A percentile compares a stretch with the other conserved stretches of the same genome.
Evolutionary conservation across 2,797 vertebrate species (phyloP).

Genomic region (Erethizon dorsatum): DNA sequence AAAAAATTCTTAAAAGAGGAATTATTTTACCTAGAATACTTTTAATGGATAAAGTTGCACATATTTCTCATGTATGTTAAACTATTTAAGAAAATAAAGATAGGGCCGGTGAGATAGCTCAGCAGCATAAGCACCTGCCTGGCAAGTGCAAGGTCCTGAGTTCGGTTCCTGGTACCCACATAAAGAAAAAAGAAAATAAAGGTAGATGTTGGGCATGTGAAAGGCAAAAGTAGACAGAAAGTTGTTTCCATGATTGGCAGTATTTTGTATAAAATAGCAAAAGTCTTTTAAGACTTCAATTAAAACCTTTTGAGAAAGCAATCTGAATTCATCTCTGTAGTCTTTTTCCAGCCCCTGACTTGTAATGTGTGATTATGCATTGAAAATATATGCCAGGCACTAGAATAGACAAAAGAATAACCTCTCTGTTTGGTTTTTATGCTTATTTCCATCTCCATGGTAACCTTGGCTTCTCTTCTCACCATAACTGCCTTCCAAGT

Average conservation of each 20-base stretch:
- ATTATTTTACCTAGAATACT: not conserved
- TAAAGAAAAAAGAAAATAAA: not conserved
- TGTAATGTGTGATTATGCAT: not conserved
- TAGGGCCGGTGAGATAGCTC: no score
- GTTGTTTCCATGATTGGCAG: not conserved
- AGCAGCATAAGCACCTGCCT: no score
- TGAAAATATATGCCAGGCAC: not conserved
- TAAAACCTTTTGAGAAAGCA: not conserved
- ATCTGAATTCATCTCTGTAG: not conserved
- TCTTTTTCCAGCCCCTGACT: not conserved
- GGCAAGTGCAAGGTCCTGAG: no score
- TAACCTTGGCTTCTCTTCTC: not conserved
- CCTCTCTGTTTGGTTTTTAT: not conserved
- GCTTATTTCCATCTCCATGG: not conserved
- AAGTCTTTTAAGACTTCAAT: not conserved
- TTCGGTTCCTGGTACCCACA: no score
- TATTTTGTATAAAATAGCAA: not conserved
- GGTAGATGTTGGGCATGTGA: not conserved
- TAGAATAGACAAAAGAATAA: not conserved
- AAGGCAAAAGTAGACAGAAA: not conserved
- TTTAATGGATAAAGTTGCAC: not conserved
- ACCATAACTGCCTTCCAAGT: not conserved
- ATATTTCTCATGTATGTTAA: not conserved
- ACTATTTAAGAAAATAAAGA: not conserved
- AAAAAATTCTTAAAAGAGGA: not conserved